phyloP scores from a whole-genome alignment of 2,888 invertebrate genomes.

The Rotaria macrura region DNA sequence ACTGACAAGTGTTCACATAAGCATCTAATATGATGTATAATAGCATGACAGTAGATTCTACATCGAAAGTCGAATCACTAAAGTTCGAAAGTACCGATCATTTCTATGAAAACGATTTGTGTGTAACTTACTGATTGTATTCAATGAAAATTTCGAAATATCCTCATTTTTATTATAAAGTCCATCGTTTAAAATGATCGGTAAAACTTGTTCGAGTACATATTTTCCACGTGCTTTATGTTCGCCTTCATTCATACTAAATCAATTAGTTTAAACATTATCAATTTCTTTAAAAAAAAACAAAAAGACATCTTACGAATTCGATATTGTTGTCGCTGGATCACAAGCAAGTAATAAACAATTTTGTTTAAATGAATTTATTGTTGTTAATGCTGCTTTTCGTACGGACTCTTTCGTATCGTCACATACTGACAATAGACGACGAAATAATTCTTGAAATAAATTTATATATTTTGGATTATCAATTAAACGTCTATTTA shows the following conservation, averaged over 20 bases:
- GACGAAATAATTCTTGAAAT: conserved; percentile 31
- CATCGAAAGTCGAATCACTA: too few relatives aligned
- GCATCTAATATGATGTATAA: too few relatives aligned
- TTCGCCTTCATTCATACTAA: conserved; percentile 40
- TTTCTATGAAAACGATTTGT: too few relatives aligned
- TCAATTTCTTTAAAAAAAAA: conserved; percentile 39
- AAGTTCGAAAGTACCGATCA: too few relatives aligned
- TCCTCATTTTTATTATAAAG: conserved; percentile 71
- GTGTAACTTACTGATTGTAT: not conserved
- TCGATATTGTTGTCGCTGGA: conserved; percentile 4
- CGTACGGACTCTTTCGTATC: conserved; percentile 70
- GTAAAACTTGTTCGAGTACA: conserved; percentile 56
- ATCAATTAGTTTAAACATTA: conserved; percentile 36
- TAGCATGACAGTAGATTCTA: too few relatives aligned
- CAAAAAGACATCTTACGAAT: conserved; percentile 4
- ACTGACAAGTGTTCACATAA: too few relatives aligned
- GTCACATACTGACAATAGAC: conserved; percentile 63
- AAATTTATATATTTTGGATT: conserved; percentile 22
- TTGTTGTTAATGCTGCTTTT: conserved; percentile 26
- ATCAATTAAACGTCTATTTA: conserved; percentile 22
- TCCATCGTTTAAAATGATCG: conserved; percentile 68
- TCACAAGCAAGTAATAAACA: conserved; percentile 19
- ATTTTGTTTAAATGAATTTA: conserved; percentile 35
- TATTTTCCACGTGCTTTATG: conserved; percentile 44
- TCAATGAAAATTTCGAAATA: conserved; percentile 55